A percentile compares a stretch with the other conserved stretches of the same genome.
Evolutionary conservation across 2,797 vertebrate species (phyloP).

Genomic region (Tachyglossus aculeatus): DNA sequence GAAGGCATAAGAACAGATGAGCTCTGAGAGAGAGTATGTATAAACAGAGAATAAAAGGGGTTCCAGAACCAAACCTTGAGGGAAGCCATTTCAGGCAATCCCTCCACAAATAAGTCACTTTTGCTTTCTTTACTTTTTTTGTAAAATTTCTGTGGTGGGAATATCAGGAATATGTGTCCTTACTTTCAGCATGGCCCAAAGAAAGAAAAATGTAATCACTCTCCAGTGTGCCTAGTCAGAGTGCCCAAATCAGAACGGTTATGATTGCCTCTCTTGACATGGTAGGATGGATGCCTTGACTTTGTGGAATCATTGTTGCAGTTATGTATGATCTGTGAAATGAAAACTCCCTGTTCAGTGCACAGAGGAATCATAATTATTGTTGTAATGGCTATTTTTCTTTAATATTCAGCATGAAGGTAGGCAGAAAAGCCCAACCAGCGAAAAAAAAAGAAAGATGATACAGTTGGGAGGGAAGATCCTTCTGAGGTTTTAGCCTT

Average conservation of each 20-base stretch:
- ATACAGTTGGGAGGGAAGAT: neutral
- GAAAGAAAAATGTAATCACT: neutral
- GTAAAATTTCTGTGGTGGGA: neutral
- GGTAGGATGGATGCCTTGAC: neutral
- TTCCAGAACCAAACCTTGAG: no score
- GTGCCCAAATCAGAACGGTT: slow-evolving; percentile 7
- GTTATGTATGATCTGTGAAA: neutral
- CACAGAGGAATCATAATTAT: neutral
- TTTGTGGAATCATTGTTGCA: neutral
- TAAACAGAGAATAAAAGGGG: no score
- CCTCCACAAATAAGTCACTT: no score
- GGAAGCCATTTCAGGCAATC: no score
- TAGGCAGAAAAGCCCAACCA: neutral
- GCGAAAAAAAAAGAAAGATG: neutral
- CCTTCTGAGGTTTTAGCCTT: neutral
- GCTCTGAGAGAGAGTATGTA: no score
- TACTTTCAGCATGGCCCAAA: neutral
- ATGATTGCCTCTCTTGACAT: neutral
- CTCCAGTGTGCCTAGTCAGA: neutral
- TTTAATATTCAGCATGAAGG: neutral
- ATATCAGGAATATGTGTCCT: neutral
- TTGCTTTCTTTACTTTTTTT: fast-evolving
- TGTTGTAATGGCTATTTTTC: neutral
- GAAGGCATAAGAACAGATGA: no score
- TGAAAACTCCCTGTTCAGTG: neutral